Evolutionary conservation across 2,888 invertebrate species (phyloP).

Genomic region (Cryptophagus acutangulus): DNA sequence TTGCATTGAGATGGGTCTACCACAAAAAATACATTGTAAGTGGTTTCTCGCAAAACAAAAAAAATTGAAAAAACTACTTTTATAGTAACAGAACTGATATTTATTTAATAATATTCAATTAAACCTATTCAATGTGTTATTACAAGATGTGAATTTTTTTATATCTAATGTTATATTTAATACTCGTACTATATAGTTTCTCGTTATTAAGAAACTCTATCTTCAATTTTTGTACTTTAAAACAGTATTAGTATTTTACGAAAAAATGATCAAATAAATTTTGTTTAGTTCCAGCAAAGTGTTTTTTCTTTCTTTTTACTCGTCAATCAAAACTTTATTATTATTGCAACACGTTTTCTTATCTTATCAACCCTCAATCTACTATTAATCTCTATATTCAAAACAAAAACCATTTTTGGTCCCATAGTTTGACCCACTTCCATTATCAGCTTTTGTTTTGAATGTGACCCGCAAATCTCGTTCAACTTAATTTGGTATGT

Average conservation of each 20-base stretch:
- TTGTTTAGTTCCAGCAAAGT: constrained; percentile 37
- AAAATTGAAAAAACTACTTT: constrained; percentile 30
- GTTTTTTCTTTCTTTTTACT: constrained; percentile 7
- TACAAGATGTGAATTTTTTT: constrained; percentile 35
- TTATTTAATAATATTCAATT: constrained; percentile 33
- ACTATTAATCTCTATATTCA: no score
- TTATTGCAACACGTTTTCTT: no score
- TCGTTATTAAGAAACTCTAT: constrained; percentile 38
- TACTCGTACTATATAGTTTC: constrained; percentile 40
- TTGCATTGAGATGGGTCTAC: constrained; percentile 26
- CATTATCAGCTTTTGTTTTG: no score
- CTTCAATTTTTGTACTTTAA: constrained; percentile 47
- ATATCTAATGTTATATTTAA: constrained; percentile 39
- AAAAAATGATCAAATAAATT: constrained; percentile 43
- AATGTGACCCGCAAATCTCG: no score
- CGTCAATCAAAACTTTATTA: no score
- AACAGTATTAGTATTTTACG: constrained; percentile 45
- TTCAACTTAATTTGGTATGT: no score
- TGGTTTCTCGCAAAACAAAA: constrained; percentile 27
- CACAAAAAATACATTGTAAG: constrained; percentile 33
- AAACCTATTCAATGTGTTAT: constrained; percentile 34
- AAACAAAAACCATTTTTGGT: no score
- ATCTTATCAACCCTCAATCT: background rate
- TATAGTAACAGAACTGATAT: constrained; percentile 39
- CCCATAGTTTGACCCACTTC: no score